Base-by-base conservation (phyloP, 2,888 invertebrate genomes). In the Ochlodes sylvanus region DNA sequence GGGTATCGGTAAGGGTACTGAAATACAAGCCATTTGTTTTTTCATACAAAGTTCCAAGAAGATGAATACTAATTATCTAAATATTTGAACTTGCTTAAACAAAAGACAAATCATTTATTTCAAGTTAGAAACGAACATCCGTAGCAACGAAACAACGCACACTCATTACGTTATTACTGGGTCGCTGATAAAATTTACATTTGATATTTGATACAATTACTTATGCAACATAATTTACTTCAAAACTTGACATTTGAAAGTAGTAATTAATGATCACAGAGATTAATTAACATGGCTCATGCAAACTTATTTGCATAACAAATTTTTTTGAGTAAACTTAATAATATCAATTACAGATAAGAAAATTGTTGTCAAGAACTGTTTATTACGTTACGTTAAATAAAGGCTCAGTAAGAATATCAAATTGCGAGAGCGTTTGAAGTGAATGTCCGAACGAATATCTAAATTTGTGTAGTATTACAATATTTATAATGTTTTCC, bases 231-330 rank as follows among this genome's bases (percentile, higher is more conserved):
- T 12, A 38, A 38, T 70, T 63, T 57, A 44, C 27, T 44, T 67
- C 17, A 55, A 60, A 47, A 32, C 15, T 38, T 21, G 58, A 73
- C 71, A 76, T 81, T 83, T 82, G 85, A 86, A 86, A 87, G 84
- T 77, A 73, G 69, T 70, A 67, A 77, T 78, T 74, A 83, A 84
- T 81, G 78, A 82, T 81, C 77, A 76, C 68, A 68, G 79, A 81
- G 80, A 80, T 78, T 38, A 38, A 80, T 79, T 82, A 81, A 85
- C 38, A 38, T 12, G 38, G 12, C 12, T 84, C 83, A 84, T 47
- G 17, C 17, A 76, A 75, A 77, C 72, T 64, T 74, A 76, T 82
- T 84, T 83, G 83, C 78, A 83, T 38, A 47, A 81, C 83, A 72
- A 74, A 32, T 21, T 19, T 32, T n/a, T n/a, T 60, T 15, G 15